phyloP scores from a whole-genome alignment of 1,140 invertebrate genomes.

The Drosophila orena region DNA sequence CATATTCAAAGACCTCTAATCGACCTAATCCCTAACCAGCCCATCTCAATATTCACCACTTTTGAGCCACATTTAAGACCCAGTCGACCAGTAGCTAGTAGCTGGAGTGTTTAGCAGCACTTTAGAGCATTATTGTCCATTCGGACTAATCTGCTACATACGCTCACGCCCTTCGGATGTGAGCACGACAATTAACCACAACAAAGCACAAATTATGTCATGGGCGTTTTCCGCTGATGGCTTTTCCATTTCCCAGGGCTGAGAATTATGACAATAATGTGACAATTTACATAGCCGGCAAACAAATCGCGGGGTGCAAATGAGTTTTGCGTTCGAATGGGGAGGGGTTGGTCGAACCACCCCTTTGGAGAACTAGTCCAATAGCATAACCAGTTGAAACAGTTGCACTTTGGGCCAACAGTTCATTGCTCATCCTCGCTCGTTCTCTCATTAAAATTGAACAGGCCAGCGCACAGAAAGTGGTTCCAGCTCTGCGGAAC shows the following conservation, averaged over 20 bases:
- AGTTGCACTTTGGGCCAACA: slow-evolving; percentile 58
- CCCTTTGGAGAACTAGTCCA: slow-evolving; percentile 52
- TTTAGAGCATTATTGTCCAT: slow-evolving; percentile 24
- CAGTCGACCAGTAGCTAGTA: slow-evolving; percentile 38
- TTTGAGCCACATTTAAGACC: neutral
- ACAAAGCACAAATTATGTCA: slow-evolving; percentile 79
- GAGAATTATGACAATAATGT: slow-evolving; percentile 80
- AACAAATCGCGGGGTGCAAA: slow-evolving; percentile 64
- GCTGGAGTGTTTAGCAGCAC: slow-evolving; percentile 1
- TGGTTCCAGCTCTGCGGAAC: slow-evolving; percentile 1
- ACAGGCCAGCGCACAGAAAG: slow-evolving; percentile 71
- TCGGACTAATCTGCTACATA: slow-evolving; percentile 17
- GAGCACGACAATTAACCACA: slow-evolving; percentile 72
- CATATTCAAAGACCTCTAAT: neutral
- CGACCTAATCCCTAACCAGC: neutral
- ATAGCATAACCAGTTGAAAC: slow-evolving; percentile 66
- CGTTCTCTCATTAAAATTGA: slow-evolving; percentile 76
- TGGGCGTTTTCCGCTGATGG: slow-evolving; percentile 69
- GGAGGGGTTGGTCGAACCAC: slow-evolving; percentile 36
- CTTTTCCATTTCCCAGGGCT: slow-evolving; percentile 66
- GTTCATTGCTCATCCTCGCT: slow-evolving; percentile 44
- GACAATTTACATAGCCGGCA: slow-evolving; percentile 74
- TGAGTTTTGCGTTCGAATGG: slow-evolving; percentile 1
- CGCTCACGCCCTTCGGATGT: slow-evolving; percentile 51
- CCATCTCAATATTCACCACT: neutral